These are phyloP conservation scores for Pollenia griseotomentosa DNA, from an alignment of 2,888 invertebrate genomes.

Conservation along the genomic window DNA sequence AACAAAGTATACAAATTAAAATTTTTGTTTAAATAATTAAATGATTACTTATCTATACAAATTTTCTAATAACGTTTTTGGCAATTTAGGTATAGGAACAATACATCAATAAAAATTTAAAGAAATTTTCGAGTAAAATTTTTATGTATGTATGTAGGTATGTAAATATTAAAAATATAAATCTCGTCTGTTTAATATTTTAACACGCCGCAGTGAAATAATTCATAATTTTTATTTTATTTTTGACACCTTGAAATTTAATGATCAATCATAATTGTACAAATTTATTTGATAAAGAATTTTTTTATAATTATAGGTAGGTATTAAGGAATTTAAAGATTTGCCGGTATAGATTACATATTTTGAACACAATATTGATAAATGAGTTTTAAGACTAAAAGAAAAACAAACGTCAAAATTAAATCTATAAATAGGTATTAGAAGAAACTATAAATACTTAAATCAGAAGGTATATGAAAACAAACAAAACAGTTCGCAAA, in stretches of 20 bases:
- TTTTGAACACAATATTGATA: conserved; percentile 38
- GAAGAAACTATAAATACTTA: not conserved
- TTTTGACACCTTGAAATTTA: not conserved
- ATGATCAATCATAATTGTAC: conserved; percentile 8
- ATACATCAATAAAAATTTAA: no score
- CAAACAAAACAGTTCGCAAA: no score
- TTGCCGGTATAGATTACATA: not conserved
- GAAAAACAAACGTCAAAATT: conserved; percentile 65
- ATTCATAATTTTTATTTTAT: not conserved
- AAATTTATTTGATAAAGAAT: not conserved
- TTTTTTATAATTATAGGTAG: not conserved
- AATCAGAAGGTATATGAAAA: not conserved
- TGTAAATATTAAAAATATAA: no score
- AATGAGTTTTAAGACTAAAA: conserved; percentile 23
- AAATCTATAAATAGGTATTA: not conserved
- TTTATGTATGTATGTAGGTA: no score
- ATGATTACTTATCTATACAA: no score
- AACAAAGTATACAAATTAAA: no score
- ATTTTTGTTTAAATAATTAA: no score
- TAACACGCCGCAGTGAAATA: no score
- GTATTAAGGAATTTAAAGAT: not conserved
- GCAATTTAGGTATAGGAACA: no score
- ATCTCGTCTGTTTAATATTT: no score
- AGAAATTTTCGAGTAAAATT: no score
- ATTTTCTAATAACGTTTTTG: no score